A percentile compares a stretch with the other conserved stretches of the same genome.
Evolutionary conservation across 2,113 vertebrate species (phyloP).

Genomic region (Aptenodytes forsteri): DNA sequence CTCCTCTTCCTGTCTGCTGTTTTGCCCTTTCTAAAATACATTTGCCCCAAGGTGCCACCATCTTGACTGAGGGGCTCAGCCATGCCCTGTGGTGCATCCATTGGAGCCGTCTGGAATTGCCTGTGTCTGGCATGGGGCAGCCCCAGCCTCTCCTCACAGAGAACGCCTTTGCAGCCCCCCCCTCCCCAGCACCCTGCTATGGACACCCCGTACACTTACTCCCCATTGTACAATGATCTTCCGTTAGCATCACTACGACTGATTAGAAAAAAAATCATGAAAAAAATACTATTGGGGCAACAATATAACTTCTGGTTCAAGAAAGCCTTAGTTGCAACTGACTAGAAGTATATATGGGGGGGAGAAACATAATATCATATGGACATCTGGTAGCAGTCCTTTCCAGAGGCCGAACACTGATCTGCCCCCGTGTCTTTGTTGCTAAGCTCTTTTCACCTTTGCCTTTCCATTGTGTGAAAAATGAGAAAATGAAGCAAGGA

Average conservation of each 20-base stretch:
- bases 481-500: background rate
- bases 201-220: background rate
- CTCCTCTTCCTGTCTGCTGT: background rate
- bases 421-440: accelerated
- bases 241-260: background rate
- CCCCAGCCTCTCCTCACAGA: no score
- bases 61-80: no score
- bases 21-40: background rate
- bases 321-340: background rate
- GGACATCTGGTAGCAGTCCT: accelerated
- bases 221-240: background rate
- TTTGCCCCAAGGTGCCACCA: background rate
- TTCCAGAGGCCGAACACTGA: background rate
- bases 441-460: background rate
- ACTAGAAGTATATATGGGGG: background rate
- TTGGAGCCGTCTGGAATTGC: accelerated
- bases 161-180: background rate
- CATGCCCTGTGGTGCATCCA: accelerated
- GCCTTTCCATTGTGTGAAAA: background rate
- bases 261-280: background rate
- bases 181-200: background rate
- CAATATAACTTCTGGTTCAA: background rate
- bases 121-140: accelerated
- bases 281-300: background rate
- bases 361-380: background rate